Base-by-base conservation (phyloP, 2,797 vertebrate species). In the Anableps anableps region DNA sequence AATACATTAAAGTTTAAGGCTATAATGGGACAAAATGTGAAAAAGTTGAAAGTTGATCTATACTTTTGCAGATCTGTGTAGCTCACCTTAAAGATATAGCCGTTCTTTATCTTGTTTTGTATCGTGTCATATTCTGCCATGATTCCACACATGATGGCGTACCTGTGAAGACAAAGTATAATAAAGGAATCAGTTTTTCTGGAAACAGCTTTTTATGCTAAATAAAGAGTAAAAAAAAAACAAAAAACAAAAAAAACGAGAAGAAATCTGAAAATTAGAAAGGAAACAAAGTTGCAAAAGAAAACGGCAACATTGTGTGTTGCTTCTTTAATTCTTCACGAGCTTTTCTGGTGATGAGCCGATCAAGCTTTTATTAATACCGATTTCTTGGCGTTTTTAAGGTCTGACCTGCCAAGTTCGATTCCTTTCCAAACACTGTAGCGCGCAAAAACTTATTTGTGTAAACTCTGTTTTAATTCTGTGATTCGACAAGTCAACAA, bases 21-120 rank as follows among this genome's bases (percentile, higher is more conserved):
- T 47, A 5, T 47, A 11, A 47, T 47, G 45, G 4, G 17, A 13
- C 29, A 64, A 64, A 34, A 60, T 60, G n/a, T 60, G 53, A 43
- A 47, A 71, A 45, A 2, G 41, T 14, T 43, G 7, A 43, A 71
- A 17, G 13, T 0, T 4, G 31, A 13, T 31, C 10, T 29, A 21
- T 5, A 41, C 1, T 23, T 41, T 41, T 14, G 50, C 50, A 26
- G 21, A 41, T 72, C 8, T 43, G 29, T 73, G 47, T n/a, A 16
- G 92, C 91, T 93, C 95, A 99, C 98, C 97, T 99, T 99, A 89
- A 99, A 99, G 85, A 97, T 95, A 91, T 97, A 96, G 81, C 98
- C 99, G 80, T 97, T 97, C 95, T 96, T 99, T 91, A 99, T 97
- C 96, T 96, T 99, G 95, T 98, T 98, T 92, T 99, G 99, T 85